Conservation (phyloP, 2,797 vertebrate genomes). For the Scleropages formosus region DNA sequence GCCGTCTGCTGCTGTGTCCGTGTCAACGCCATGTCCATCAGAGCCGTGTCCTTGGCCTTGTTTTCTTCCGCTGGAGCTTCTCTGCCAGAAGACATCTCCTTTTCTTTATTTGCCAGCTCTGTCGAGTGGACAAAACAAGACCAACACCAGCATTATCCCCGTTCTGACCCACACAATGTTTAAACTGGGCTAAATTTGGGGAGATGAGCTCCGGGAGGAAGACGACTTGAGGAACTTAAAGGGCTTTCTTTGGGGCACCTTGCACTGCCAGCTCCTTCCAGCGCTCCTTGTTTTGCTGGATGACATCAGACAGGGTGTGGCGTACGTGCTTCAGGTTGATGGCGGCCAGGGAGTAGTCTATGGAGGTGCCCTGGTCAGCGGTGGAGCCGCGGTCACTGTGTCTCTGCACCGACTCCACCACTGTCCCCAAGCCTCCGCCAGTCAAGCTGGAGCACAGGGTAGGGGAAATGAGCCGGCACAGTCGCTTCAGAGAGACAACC, state of each 20-base stretch:
- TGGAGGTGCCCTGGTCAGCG: constrained; percentile 60
- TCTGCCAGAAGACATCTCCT: constrained; percentile 45
- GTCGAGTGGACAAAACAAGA: neutral
- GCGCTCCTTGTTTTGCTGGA: constrained; percentile 88
- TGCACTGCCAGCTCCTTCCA: constrained; percentile 93
- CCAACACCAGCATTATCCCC: neutral
- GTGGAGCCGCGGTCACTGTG: constrained; percentile 61
- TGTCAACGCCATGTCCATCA: constrained; percentile 41
- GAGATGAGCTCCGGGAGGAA: constrained; percentile 13
- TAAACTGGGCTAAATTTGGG: neutral
- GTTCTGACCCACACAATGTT: constrained; percentile 17
- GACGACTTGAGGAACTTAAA: no score
- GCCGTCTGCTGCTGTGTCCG: constrained; percentile 6
- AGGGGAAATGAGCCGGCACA: neutral
- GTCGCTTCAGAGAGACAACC: neutral
- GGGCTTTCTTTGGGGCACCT: constrained; percentile 59
- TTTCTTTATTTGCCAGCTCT: constrained; percentile 68
- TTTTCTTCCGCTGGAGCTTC: constrained; percentile 18
- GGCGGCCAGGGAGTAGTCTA: constrained; percentile 80
- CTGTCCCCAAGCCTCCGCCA: constrained; percentile 66
- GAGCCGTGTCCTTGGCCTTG: neutral
- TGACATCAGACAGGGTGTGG: constrained; percentile 79
- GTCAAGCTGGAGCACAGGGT: constrained; percentile 56
- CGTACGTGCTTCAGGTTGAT: constrained; percentile 83
- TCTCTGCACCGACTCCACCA: constrained; percentile 73